Percentiles rank a stretch among this genome's conserved stretches.
Conservation (phyloP, 1,140 invertebrate species). For the Cataglyphis hispanica region DNA sequence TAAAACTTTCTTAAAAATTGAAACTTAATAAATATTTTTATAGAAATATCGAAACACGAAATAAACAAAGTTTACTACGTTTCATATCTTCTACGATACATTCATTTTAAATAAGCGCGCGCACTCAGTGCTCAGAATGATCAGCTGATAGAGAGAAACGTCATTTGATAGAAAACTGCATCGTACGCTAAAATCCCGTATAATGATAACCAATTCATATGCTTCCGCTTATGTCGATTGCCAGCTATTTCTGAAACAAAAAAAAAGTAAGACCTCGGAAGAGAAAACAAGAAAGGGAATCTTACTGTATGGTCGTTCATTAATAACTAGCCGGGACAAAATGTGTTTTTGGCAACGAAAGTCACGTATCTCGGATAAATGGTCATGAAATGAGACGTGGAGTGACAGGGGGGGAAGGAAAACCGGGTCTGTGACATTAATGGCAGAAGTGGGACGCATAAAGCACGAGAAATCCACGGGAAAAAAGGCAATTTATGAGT, state of each 20-base stretch:
- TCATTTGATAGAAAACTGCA: background rate
- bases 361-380: conserved; percentile 81
- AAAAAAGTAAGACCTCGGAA: conserved; percentile 12
- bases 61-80: background rate
- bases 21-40: background rate
- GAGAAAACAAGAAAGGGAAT: conserved; percentile 38
- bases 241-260: conserved; percentile 55
- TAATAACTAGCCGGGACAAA: conserved; percentile 77
- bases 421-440: conserved; percentile 78
- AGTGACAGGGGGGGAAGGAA: conserved; percentile 33
- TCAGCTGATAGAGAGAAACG: background rate
- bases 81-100: background rate
- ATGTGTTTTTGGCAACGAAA: conserved; percentile 81
- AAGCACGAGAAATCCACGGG: conserved; percentile 79
- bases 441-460: conserved; percentile 83
- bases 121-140: background rate
- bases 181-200: background rate
- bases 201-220: conserved; percentile 33
- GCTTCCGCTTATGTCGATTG: conserved; percentile 13
- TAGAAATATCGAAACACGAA: background rate
- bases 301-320: conserved; percentile 69
- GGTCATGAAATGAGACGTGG: conserved; percentile 55
- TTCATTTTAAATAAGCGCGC: conserved; percentile 8
- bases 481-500: conserved; percentile 82
- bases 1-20: no score